Evolutionary conservation across 2,113 vertebrate genomes (phyloP).

Genomic region (Trinectes maculatus): DNA sequence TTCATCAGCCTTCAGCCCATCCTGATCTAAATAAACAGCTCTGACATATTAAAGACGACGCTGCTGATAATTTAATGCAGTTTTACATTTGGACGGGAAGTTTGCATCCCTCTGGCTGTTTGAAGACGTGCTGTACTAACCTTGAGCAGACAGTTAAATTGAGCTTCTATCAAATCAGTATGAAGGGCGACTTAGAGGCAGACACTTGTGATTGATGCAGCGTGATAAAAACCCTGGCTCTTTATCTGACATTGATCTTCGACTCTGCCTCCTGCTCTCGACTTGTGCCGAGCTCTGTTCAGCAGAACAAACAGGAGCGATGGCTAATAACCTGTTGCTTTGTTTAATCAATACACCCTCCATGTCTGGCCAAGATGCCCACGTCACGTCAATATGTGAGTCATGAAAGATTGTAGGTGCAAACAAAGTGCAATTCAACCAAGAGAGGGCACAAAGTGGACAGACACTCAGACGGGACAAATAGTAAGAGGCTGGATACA

Average conservation of each 20-base stretch:
- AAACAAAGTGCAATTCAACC: not conserved
- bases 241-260: slow-evolving; percentile 59
- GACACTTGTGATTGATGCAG: slow-evolving; percentile 45
- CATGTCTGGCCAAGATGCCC: slow-evolving; percentile 16
- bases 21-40: slow-evolving; percentile 22
- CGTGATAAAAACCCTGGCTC: slow-evolving; percentile 28
- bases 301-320: slow-evolving; percentile 55
- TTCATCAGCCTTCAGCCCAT: slow-evolving; percentile 12
- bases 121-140: slow-evolving; percentile 42
- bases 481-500: slow-evolving; percentile 5
- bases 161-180: slow-evolving; percentile 55
- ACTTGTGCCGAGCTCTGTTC: slow-evolving; percentile 20
- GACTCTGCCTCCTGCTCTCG: slow-evolving; percentile 17
- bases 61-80: slow-evolving; percentile 10
- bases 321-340: slow-evolving; percentile 44
- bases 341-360: slow-evolving; percentile 54
- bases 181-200: slow-evolving; percentile 38
- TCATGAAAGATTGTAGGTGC: slow-evolving; percentile 8
- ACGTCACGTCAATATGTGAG: slow-evolving; percentile 29
- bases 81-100: slow-evolving; percentile 25
- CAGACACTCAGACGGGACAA: slow-evolving; percentile 3
- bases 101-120: not conserved
- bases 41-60: slow-evolving; percentile 20
- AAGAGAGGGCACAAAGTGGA: not conserved
- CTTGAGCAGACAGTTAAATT: slow-evolving; percentile 41